phyloP scores from a whole-genome alignment of 2,797 vertebrate genomes.

The Muraenolepis orangiensis region DNA sequence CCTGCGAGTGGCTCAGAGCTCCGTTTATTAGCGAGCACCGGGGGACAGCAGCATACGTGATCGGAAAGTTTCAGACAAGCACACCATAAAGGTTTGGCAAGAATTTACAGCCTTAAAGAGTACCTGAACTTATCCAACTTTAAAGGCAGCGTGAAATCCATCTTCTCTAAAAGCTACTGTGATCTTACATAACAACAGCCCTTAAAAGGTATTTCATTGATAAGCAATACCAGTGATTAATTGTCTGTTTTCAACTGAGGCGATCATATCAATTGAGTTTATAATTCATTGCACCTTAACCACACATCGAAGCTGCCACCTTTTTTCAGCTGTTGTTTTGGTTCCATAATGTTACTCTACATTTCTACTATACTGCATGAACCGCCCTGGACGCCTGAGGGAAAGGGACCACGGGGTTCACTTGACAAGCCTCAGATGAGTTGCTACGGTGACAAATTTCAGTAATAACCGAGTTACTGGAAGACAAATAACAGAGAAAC shows the following conservation, averaged over 20 bases:
- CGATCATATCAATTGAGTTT: background rate
- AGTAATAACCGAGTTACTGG: background rate
- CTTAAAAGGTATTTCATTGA: background rate
- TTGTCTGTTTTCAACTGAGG: background rate
- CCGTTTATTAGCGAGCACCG: slow-evolving; percentile 40
- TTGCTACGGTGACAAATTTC: slow-evolving; percentile 2
- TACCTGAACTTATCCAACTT: slow-evolving; percentile 32
- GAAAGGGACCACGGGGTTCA: background rate
- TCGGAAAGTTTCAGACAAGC: slow-evolving; percentile 41
- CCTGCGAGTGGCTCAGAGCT: slow-evolving; percentile 24
- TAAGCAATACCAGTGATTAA: background rate
- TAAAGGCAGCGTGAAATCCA: slow-evolving; percentile 34
- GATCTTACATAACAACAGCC: background rate
- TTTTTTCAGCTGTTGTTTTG: background rate
- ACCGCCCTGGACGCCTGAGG: background rate
- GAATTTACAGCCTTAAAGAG: slow-evolving; percentile 10
- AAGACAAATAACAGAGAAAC: background rate
- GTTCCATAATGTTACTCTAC: background rate
- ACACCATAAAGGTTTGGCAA: slow-evolving; percentile 45
- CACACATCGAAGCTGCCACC: background rate
- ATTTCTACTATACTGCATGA: background rate
- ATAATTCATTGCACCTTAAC: background rate
- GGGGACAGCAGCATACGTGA: slow-evolving; percentile 18
- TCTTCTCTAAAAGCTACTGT: background rate
- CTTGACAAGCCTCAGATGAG: background rate